Conservation (phyloP, 2,113 vertebrate genomes). For the Pongo abelii region DNA sequence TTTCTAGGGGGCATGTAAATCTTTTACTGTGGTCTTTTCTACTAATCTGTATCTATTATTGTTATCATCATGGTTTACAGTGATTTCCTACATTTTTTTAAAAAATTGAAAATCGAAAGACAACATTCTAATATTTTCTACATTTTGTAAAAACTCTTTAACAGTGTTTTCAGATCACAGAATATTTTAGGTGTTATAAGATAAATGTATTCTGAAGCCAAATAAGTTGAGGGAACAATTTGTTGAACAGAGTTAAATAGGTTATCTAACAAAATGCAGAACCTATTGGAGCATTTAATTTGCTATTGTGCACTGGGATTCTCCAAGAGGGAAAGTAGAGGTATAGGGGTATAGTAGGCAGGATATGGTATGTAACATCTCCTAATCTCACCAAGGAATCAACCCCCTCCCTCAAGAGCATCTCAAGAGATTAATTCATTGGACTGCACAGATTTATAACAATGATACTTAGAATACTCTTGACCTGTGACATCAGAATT, state of each 20-base stretch:
- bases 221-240: neutral
- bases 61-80: neutral
- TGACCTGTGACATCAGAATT: neutral
- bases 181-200: neutral
- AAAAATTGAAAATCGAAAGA: too few species aligned
- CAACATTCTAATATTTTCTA: neutral
- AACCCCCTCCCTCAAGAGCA: neutral
- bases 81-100: neutral
- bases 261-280: constrained; percentile 30
- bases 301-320: neutral
- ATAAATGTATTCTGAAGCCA: neutral
- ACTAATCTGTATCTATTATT: neutral
- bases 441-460: neutral
- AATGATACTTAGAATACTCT: neutral
- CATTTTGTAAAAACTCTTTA: neutral
- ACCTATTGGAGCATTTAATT: constrained; percentile 20
- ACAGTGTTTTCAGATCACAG: neutral
- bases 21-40: neutral
- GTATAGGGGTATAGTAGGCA: neutral
- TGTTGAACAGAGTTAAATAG: constrained; percentile 13
- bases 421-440: neutral
- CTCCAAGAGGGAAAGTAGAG: neutral
- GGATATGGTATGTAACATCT: neutral
- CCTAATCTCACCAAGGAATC: neutral
- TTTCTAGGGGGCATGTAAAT: neutral